Conservation (phyloP, 2,113 vertebrate species). For the Cynoglossus semilaevis region DNA sequence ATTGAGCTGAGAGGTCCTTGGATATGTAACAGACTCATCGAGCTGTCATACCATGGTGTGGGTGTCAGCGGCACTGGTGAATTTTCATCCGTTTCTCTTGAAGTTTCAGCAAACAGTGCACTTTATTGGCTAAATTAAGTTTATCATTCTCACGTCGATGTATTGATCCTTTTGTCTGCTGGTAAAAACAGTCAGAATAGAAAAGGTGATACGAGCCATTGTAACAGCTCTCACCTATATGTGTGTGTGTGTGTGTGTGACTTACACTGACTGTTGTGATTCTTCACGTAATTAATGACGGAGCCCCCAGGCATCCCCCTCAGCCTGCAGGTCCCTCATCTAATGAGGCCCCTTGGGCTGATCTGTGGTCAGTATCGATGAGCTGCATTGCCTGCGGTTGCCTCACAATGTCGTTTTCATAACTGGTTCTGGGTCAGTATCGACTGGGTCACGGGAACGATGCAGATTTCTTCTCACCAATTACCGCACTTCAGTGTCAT, state of each 20-base stretch:
- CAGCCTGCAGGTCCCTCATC: slow-evolving; percentile 36
- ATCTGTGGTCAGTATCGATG: slow-evolving; percentile 59
- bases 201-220: neutral
- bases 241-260: slow-evolving; percentile 1
- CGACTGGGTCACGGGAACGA: slow-evolving; percentile 43
- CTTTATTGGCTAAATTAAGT: slow-evolving; percentile 5
- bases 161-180: slow-evolving; percentile 8
- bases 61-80: neutral
- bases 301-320: slow-evolving; percentile 10
- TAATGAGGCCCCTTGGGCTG: slow-evolving; percentile 61
- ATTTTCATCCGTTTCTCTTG: neutral
- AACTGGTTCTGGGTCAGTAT: slow-evolving; percentile 56
- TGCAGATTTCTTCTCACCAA: slow-evolving; percentile 52
- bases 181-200: neutral
- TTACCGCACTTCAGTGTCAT: slow-evolving; percentile 58
- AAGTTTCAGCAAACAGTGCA: neutral
- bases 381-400: slow-evolving; percentile 47
- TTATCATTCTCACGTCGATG: slow-evolving; percentile 19
- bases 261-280: slow-evolving; percentile 5
- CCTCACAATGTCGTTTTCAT: slow-evolving; percentile 23
- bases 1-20: neutral
- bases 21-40: neutral
- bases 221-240: slow-evolving; percentile 6
- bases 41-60: neutral
- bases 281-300: slow-evolving; percentile 42